phyloP scores from a whole-genome alignment of 2,797 vertebrate species.

The Morus bassanus region DNA sequence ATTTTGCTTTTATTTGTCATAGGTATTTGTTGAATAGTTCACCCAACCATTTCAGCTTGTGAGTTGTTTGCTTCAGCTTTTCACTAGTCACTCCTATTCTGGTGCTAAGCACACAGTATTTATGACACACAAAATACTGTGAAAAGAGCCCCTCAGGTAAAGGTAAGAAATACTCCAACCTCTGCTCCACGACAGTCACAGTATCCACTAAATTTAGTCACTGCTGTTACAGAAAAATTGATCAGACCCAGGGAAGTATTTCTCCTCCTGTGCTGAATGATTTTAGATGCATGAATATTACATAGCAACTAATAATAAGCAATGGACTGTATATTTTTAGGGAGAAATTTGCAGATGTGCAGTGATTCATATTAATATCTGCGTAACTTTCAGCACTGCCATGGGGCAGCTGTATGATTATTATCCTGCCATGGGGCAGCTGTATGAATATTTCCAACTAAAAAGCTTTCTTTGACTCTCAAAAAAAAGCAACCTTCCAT shows the following conservation, averaged over 20 bases:
- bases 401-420: not conserved
- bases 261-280: not conserved
- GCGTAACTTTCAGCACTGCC: not conserved
- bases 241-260: not conserved
- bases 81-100: not conserved
- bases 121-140: not conserved
- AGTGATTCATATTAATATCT: not conserved
- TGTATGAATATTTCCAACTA: not conserved
- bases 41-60: not conserved
- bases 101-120: not conserved
- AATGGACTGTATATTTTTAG: not conserved
- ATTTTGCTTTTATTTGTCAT: constrained; percentile 41
- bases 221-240: not conserved
- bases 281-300: constrained; percentile 34
- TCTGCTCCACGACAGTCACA: not conserved
- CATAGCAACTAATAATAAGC: constrained; percentile 40
- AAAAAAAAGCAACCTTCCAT: not conserved
- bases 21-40: constrained; percentile 19
- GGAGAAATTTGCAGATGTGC: constrained; percentile 21
- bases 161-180: not conserved
- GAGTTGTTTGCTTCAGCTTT: constrained; percentile 6
- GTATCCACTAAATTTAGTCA: constrained; percentile 20
- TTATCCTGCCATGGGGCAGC: not conserved
- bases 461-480: not conserved
- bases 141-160: constrained; percentile 31